A percentile compares a stretch with the other conserved stretches of the same genome.
phyloP scores from a whole-genome alignment of 92 coral and sea anemone genomes.

The Umimayanthus kanabou region DNA sequence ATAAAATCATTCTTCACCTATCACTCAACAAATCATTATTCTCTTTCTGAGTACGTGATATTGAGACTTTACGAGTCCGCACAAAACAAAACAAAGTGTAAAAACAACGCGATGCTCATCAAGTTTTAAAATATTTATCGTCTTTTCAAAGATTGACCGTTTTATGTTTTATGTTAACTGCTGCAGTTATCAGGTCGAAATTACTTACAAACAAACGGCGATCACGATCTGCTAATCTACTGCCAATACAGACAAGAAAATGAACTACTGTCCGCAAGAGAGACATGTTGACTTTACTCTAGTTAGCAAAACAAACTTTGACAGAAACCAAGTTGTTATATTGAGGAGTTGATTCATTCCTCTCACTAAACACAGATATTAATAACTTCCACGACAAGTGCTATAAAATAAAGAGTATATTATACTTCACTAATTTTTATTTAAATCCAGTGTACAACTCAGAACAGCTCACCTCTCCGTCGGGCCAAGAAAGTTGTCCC shows the following conservation, averaged over 20 bases:
- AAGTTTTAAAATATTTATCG: constrained; percentile 12
- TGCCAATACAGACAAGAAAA: neutral
- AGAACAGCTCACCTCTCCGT: constrained; percentile 77
- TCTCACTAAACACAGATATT: neutral
- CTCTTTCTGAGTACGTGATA: neutral
- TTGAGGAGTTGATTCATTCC: neutral
- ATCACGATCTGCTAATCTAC: neutral
- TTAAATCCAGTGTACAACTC: neutral
- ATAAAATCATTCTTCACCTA: too few relatives aligned
- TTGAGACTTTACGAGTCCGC: too few relatives aligned
- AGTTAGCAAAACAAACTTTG: neutral
- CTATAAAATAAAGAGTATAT: neutral
- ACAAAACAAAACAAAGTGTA: neutral
- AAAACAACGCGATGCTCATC: neutral
- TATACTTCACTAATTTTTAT: neutral
- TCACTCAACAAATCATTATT: neutral
- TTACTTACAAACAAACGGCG: neutral
- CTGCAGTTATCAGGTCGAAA: neutral
- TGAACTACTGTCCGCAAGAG: neutral
- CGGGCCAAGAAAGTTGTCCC: constrained; percentile 85
- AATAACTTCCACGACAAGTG: neutral
- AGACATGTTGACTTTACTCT: neutral
- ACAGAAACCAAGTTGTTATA: neutral
- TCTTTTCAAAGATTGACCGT: constrained; percentile 3
- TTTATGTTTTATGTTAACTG: neutral